These are phyloP conservation scores for Dysmachus trigonus DNA, from an alignment of 2,888 invertebrate species.

Conservation along the genomic window DNA sequence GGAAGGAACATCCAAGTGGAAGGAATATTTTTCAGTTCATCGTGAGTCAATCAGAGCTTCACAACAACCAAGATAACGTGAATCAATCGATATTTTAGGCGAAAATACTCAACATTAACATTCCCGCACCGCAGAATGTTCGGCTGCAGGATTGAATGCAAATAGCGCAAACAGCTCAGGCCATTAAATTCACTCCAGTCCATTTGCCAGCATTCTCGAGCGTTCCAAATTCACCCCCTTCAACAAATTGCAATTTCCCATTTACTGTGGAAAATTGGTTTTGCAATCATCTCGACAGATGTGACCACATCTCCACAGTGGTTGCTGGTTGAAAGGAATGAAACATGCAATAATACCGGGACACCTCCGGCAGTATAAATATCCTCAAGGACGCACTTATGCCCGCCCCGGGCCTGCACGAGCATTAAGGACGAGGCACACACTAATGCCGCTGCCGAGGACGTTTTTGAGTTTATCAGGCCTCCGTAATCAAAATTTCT, in stretches of 20 bases:
- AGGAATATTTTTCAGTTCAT: background rate
- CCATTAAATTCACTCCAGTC: constrained; percentile 37
- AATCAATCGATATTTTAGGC: background rate
- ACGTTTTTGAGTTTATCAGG: constrained; percentile 37
- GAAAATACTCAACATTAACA: constrained; percentile 6
- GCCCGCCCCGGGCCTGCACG: background rate
- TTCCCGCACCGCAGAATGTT: constrained; percentile 1
- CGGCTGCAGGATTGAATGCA: constrained; percentile 21
- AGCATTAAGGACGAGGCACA: constrained; percentile 16
- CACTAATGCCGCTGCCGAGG: background rate
- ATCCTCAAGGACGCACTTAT: constrained; percentile 19
- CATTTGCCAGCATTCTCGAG: constrained; percentile 12
- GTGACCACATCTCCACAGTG: constrained; percentile 36
- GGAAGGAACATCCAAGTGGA: background rate
- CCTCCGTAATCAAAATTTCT: constrained; percentile 47
- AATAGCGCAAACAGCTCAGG: constrained; percentile 32
- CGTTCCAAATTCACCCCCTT: constrained; percentile 18
- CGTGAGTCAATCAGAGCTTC: background rate
- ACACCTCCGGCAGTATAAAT: background rate
- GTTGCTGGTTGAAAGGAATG: constrained; percentile 14
- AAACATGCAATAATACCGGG: constrained; percentile 6
- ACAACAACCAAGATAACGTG: background rate
- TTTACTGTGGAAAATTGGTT: constrained; percentile 37
- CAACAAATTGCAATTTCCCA: constrained; percentile 39
- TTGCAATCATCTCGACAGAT: constrained; percentile 36